Conservation (phyloP, 23 tunicate species). For the Styela clava region DNA sequence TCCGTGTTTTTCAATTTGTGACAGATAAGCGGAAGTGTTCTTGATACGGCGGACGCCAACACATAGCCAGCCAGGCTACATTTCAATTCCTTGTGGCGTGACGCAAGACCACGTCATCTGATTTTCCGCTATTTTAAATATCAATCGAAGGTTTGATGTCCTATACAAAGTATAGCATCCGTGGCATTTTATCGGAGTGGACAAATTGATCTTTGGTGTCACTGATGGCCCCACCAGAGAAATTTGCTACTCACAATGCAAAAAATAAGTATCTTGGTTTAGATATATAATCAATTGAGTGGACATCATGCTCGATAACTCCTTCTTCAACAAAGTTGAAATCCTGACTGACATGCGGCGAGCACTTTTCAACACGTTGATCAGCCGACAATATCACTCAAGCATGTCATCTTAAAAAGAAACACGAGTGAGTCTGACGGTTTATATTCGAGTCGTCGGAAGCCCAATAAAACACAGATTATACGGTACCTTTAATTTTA, state of each 20-base stretch:
- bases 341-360: neutral
- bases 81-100: neutral
- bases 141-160: neutral
- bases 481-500: neutral
- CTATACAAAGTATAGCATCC: neutral
- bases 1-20: neutral
- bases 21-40: neutral
- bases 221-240: too few species aligned
- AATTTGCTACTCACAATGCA: too few species aligned
- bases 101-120: neutral
- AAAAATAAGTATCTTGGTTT: too few species aligned
- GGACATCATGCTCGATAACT: too few species aligned
- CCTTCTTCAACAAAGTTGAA: too few species aligned
- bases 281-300: too few species aligned
- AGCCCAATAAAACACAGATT: neutral
- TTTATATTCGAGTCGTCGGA: neutral
- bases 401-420: neutral
- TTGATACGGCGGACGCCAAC: neutral
- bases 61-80: neutral
- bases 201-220: neutral
- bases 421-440: neutral
- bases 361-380: neutral
- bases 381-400: neutral
- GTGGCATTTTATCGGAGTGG: neutral
- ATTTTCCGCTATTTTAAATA: neutral